These are phyloP conservation scores for Drosophila watanabei DNA, from an alignment of 1,140 invertebrate genomes.

Conservation along the genomic window DNA sequence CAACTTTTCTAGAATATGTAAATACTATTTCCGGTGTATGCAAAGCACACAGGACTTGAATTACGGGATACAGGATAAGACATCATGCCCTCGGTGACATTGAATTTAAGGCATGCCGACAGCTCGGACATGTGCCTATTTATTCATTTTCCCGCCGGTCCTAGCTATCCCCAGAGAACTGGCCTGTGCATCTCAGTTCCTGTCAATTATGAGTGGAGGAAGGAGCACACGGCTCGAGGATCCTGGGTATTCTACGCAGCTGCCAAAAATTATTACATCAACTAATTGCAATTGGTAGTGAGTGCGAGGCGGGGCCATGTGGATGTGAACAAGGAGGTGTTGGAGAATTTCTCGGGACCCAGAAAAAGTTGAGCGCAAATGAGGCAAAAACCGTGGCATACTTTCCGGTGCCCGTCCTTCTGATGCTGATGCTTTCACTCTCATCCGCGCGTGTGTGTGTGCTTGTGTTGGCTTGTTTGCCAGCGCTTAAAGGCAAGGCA, in stretches of 20 bases:
- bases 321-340: background rate
- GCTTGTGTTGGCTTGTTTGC: slow-evolving; percentile 60
- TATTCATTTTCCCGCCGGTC: slow-evolving; percentile 28
- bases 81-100: slow-evolving; percentile 36
- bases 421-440: slow-evolving; percentile 39
- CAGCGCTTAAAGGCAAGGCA: slow-evolving; percentile 76
- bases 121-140: slow-evolving; percentile 60
- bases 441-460: slow-evolving; percentile 17
- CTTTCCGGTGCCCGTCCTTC: slow-evolving; percentile 51
- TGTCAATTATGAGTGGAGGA: slow-evolving; percentile 42
- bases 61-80: slow-evolving; percentile 27
- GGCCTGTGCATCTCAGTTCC: slow-evolving; percentile 10
- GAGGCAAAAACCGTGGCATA: slow-evolving; percentile 76
- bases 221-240: background rate
- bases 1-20: background rate
- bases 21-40: slow-evolving; percentile 9
- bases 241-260: slow-evolving; percentile 18
- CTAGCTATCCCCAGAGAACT: slow-evolving; percentile 3
- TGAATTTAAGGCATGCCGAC: slow-evolving; percentile 66
- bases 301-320: background rate
- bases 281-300: slow-evolving; percentile 64
- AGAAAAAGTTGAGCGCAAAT: slow-evolving; percentile 60
- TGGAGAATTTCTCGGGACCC: background rate
- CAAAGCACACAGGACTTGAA: slow-evolving; percentile 24
- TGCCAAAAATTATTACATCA: slow-evolving; percentile 59